These are phyloP conservation scores for Diplodus puntazzo DNA, from an alignment of 2,797 vertebrate species.

Conservation along the genomic window DNA sequence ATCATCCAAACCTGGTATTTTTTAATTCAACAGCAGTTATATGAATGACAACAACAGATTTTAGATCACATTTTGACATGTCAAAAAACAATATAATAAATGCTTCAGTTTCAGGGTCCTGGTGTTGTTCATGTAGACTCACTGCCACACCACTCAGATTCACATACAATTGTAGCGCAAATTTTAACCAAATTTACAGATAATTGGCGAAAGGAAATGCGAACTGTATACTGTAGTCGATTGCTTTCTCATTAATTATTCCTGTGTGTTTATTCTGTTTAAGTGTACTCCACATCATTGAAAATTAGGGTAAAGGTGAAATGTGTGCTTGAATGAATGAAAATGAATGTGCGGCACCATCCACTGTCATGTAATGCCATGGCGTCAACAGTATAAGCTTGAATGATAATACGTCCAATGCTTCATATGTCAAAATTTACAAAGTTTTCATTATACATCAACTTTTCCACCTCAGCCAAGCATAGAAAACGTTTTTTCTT, in stretches of 20 bases:
- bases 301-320: no score
- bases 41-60: background rate
- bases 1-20: conserved; percentile 1
- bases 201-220: background rate
- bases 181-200: background rate
- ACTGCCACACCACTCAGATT: background rate
- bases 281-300: no score
- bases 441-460: no score
- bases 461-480: no score
- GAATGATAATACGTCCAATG: background rate
- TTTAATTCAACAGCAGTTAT: background rate
- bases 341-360: background rate
- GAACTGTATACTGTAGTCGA: no score
- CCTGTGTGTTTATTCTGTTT: no score
- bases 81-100: background rate
- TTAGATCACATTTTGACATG: background rate
- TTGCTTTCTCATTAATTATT: no score
- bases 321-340: no score
- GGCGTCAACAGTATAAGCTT: background rate
- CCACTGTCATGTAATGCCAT: background rate
- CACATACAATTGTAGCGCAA: background rate
- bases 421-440: background rate
- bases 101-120: conserved; percentile 3
- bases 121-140: background rate
- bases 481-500: no score